Evolutionary conservation across 2,113 vertebrate genomes (phyloP).

Genomic region (Gallinago paraguaiae): DNA sequence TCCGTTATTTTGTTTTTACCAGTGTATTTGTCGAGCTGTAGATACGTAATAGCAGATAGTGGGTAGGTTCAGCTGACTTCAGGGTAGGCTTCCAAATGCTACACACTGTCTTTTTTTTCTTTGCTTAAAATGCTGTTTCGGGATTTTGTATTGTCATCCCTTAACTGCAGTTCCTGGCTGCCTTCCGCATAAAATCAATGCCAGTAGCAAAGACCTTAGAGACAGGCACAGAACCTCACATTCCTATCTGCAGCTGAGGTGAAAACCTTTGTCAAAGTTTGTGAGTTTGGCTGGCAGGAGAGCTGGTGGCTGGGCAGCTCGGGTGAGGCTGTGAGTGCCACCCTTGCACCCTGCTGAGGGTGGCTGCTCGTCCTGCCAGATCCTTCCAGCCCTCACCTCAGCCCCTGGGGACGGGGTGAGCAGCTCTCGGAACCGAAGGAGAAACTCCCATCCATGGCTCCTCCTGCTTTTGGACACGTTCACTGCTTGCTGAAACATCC

Average conservation of each 20-base stretch:
- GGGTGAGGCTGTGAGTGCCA: not conserved
- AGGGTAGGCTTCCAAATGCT: not conserved
- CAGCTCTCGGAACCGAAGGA: not conserved
- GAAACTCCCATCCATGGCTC: not conserved
- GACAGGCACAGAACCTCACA: not conserved
- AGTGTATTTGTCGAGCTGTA: not conserved
- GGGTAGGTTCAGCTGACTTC: not conserved
- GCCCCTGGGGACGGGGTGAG: not conserved
- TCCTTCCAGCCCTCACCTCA: not conserved
- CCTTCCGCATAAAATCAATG: not conserved
- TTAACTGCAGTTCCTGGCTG: not conserved
- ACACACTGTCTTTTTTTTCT: not conserved
- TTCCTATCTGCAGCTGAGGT: not conserved
- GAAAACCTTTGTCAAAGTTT: not conserved
- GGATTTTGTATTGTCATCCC: not conserved
- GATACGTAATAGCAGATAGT: not conserved
- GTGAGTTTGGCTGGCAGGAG: not conserved
- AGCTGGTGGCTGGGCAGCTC: not conserved
- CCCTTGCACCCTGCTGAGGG: not conserved
- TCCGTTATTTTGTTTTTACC: not conserved
- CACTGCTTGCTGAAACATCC: not conserved
- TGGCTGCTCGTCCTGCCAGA: not conserved
- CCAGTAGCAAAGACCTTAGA: not conserved
- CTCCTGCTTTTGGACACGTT: not conserved
- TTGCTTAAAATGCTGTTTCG: not conserved